phyloP scores from a whole-genome alignment of 92 coral and sea anemone genomes.

The Paramuricea clavata region DNA sequence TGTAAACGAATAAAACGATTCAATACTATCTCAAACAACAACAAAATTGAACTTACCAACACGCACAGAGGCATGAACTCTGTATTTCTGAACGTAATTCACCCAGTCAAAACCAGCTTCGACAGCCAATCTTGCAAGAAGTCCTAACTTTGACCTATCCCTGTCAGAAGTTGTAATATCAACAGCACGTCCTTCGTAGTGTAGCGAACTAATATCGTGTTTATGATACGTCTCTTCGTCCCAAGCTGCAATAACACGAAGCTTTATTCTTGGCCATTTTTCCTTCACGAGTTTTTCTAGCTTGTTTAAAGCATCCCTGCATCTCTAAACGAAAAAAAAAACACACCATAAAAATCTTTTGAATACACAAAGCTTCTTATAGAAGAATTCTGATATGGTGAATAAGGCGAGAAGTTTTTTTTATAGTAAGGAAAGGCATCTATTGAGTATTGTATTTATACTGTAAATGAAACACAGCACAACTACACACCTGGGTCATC shows the following conservation, averaged over 20 bases:
- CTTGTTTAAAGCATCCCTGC: slow-evolving; percentile 84
- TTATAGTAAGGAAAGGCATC: slow-evolving; percentile 74
- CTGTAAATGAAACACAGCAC: slow-evolving; percentile 2
- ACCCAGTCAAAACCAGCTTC: slow-evolving; percentile 99
- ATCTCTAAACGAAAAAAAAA: slow-evolving; percentile 76
- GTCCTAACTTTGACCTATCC: slow-evolving; percentile 78
- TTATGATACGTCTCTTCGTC: slow-evolving; percentile 74
- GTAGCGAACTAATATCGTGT: slow-evolving; percentile 80
- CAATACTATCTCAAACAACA: neutral
- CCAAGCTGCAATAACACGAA: slow-evolving; percentile 96
- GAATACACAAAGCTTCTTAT: slow-evolving; percentile 72
- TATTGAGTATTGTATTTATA: slow-evolving; percentile 55
- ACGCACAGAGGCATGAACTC: slow-evolving; percentile 96
- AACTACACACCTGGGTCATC: slow-evolving; percentile 83
- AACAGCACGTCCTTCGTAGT: slow-evolving; percentile 99
- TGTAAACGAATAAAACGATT: neutral
- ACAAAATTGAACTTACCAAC: slow-evolving; percentile 78
- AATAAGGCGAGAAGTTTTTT: slow-evolving; percentile 54
- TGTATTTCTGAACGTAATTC: slow-evolving; percentile 68
- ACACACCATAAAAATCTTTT: slow-evolving; percentile 42
- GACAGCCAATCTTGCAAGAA: slow-evolving; percentile 87
- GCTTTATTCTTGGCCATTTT: slow-evolving; percentile 81
- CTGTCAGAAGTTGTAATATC: slow-evolving; percentile 92
- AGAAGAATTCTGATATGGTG: slow-evolving; percentile 61
- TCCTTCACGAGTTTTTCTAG: slow-evolving; percentile 77